phyloP scores from a whole-genome alignment of 30 jellyfish, hydroid and myxozoan genomes.

The Catostylus mosaicus region DNA sequence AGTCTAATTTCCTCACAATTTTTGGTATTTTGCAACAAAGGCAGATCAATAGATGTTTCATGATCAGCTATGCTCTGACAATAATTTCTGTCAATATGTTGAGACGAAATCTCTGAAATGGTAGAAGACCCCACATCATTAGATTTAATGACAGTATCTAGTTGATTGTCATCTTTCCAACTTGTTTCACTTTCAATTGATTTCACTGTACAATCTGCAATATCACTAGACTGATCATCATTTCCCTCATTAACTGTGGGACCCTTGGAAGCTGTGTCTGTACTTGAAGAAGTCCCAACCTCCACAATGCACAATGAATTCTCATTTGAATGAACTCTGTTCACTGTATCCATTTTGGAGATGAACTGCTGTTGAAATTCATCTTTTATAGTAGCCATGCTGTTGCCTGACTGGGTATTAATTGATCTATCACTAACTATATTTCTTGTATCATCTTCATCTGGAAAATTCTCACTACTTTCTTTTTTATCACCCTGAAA shows the following conservation, averaged over 20 bases:
- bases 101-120: no score
- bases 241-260: neutral
- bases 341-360: neutral
- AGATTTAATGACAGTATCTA: no score
- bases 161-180: no score
- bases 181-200: neutral
- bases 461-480: neutral
- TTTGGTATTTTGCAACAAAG: no score
- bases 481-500: neutral
- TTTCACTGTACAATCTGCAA: no score
- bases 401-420: neutral
- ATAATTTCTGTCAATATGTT: neutral
- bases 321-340: neutral
- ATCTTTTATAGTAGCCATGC: neutral
- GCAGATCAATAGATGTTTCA: no score
- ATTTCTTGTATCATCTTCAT: neutral
- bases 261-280: neutral
- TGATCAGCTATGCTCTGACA: neutral
- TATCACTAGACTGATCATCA: no score
- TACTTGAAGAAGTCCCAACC: neutral
- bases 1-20: no score
- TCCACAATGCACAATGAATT: neutral
- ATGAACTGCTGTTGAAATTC: neutral
- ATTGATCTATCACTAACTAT: neutral
- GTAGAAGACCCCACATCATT: no score